Base-by-base conservation (phyloP, 2,888 invertebrate species). In the Drosophila dives region DNA sequence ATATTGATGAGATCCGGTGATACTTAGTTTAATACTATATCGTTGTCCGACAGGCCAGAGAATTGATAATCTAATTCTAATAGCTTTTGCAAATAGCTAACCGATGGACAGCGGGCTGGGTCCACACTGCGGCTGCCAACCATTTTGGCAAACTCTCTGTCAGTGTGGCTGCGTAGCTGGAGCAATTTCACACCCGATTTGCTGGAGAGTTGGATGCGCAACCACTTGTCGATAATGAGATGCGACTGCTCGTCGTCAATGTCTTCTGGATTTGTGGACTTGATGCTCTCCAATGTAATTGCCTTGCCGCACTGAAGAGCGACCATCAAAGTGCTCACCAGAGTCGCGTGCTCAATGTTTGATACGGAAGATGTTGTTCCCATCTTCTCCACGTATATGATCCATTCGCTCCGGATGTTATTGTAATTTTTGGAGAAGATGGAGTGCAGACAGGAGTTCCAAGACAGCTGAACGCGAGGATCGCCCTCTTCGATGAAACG, bases 371-470 rank as follows among this genome's bases (percentile, higher is more conserved):
- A 95, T 94, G 0, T 95, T 0, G 95, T 94, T 51, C 96, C 95
- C 0, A 96, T 95, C 93, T 98, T 96, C 92, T 98, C 98, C 90
- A 97, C 97, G 90, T 96, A 99, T 15, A 97, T 94, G 20, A 98
- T 93, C 98, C 98, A 99, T 86, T 97, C 96, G 15, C 96, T 95
- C 0, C 96, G 95, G 58, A 78, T 77, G 10, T 77, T 77, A 29
- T 75, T 85, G 0, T 83, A 34, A 17, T 80, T 82, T 5, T 87
- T 90, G 62, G 76, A 15, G 77, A 5, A 90, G 83, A 0, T 86
- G 82, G 15, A 86, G 64, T 81, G 74, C 12, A 93, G 64, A 11
- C 91, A 96, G 93, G 93, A 98, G 93, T 94, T 94, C 0, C 95
- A 94, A 53, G 95, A 94, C 77, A 95, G 92, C 0, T 94, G 94